These are phyloP conservation scores for Alethe diademata DNA, from an alignment of 2,113 vertebrate species.

Conservation along the genomic window DNA sequence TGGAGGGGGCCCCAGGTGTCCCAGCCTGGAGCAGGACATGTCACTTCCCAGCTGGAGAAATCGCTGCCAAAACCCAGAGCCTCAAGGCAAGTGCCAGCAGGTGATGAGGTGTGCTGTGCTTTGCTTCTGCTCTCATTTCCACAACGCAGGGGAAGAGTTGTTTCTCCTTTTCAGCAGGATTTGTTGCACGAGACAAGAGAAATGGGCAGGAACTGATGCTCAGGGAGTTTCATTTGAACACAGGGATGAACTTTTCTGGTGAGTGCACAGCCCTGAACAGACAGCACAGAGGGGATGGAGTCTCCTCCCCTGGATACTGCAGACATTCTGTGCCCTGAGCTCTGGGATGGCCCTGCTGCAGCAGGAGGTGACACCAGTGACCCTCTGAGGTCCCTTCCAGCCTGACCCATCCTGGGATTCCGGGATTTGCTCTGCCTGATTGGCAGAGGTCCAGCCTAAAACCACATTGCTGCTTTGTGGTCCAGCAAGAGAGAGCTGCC, in stretches of 20 bases:
- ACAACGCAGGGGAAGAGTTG: background rate
- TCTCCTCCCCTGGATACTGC: background rate
- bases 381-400: background rate
- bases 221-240: too few species aligned
- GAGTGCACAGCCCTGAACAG: background rate
- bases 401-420: background rate
- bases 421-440: accelerated
- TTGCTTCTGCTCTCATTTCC: background rate
- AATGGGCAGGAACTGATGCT: accelerated
- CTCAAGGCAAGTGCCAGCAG: background rate
- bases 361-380: background rate
- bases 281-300: background rate
- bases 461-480: background rate
- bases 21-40: background rate
- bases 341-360: background rate
- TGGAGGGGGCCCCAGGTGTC: background rate
- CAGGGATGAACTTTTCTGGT: background rate
- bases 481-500: background rate
- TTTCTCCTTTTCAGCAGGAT: background rate
- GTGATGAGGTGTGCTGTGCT: background rate
- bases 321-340: background rate
- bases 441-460: background rate
- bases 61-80: accelerated
- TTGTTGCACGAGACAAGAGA: background rate
- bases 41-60: background rate